Evolutionary conservation across 2,797 vertebrate genomes (phyloP).

Genomic region (Uromys caudimaculatus): DNA sequence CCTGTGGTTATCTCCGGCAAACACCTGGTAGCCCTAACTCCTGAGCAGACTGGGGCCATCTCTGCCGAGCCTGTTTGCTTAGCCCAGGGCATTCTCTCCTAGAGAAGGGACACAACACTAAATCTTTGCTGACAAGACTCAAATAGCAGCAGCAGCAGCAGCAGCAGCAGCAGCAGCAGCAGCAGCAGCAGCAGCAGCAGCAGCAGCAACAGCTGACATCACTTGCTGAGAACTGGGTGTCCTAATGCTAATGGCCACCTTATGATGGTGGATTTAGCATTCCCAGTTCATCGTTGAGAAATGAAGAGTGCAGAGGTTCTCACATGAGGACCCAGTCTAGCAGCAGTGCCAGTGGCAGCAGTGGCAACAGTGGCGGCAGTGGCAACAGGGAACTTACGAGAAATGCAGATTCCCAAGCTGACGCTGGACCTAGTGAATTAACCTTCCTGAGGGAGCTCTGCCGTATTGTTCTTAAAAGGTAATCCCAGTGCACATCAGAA

Average conservation of each 20-base stretch:
- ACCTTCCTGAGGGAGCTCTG: not conserved
- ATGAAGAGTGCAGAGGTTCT: not conserved
- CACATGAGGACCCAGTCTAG: not conserved
- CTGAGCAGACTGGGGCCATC: not conserved
- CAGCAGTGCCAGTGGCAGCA: not conserved
- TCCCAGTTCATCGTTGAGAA: not conserved
- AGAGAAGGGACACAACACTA: not conserved
- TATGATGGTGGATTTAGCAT: not conserved
- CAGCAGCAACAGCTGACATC: no score
- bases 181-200: no score
- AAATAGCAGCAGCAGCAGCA: no score
- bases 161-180: no score
- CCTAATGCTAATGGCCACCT: rapidly evolving
- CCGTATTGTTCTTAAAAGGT: not conserved
- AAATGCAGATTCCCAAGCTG: not conserved
- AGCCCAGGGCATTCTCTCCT: not conserved
- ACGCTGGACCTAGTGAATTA: not conserved
- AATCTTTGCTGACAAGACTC: not conserved
- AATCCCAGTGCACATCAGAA: not conserved
- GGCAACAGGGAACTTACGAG: not conserved
- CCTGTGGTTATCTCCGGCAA: not conserved
- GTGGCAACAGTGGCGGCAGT: not conserved
- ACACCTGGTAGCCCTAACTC: not conserved
- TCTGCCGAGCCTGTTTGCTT: not conserved
- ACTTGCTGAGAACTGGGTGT: not conserved